Evolutionary conservation across 1,140 invertebrate genomes (phyloP), one percentile per base, ranked within the genome.

Genomic region (Drosophila neocordata): DNA sequence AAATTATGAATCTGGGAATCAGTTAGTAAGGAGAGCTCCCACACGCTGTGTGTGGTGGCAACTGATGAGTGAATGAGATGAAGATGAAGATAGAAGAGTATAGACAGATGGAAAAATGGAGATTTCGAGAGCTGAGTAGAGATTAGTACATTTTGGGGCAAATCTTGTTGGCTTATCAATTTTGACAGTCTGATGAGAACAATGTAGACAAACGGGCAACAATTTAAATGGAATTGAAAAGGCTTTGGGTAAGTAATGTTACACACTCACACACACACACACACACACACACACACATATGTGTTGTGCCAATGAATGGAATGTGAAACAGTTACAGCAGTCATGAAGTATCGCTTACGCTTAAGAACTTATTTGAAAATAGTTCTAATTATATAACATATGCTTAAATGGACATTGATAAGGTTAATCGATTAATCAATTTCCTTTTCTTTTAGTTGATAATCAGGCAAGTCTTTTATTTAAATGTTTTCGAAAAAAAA

Each of bases 1-100:
- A 78, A 87, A 87, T 87, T 87, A 87, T 87, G 82, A 87, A 87
- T 87, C 82, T 88, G 82, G 71, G 75, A 82, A 82, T 74, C 70
- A 55, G 70, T 41, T 44, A 62, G 65, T 9, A 22, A 41, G 35
- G 27, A 35, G 57, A 77, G 72, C 82, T 85, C 81, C 81, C 81
- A 85, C 81, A 84, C 81, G 77, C 77, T 80, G 77, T 85, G 73
- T 85, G 77, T 80, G 77, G 73, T 64, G 66, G 24, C 63, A 58
- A 52, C 48, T 20, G 34, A 38, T 58, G 34, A 58, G 55, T 38
- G 18, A 41, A n/a, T 37, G n/a, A 37, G 35, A 24, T 34, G 12
- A 24, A 24, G 18, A 13, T 24, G 22, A 24, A n/a, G n/a, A n/a
- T n/a, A n/a, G n/a, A n/a, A n/a, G n/a, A n/a, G n/a, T n/a, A n/a